Conservation (phyloP, 2,888 invertebrate species). For the Bedellia somnulentella region DNA sequence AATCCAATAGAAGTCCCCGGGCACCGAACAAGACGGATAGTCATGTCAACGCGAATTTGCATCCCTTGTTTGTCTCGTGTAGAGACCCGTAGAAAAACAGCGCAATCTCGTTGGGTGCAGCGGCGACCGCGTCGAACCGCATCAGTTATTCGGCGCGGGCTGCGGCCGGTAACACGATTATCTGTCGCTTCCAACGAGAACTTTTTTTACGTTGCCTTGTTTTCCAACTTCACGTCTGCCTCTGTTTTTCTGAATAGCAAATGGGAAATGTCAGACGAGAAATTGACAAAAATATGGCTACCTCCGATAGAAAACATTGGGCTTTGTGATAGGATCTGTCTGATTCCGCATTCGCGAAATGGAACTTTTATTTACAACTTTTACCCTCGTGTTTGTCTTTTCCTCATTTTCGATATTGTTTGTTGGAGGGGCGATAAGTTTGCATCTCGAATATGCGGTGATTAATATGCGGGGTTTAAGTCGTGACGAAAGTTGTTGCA, state of each 20-base stretch:
- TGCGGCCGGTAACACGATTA: slow-evolving; percentile 58
- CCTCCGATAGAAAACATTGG: slow-evolving; percentile 50
- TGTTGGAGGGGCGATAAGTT: slow-evolving; percentile 8
- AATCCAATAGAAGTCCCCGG: too few relatives aligned
- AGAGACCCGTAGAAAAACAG: slow-evolving; percentile 45
- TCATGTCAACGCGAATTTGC: slow-evolving; percentile 61
- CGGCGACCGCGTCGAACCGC: slow-evolving; percentile 13
- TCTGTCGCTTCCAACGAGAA: slow-evolving; percentile 54
- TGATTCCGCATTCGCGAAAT: slow-evolving; percentile 25
- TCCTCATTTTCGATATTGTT: slow-evolving; percentile 17
- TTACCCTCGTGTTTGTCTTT: slow-evolving; percentile 33
- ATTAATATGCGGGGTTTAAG: background rate
- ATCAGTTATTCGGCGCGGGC: slow-evolving; percentile 46
- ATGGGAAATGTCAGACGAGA: slow-evolving; percentile 58
- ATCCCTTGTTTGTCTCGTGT: slow-evolving; percentile 57
- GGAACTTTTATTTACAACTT: slow-evolving; percentile 33
- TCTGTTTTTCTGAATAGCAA: slow-evolving; percentile 57
- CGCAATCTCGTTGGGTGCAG: slow-evolving; percentile 51
- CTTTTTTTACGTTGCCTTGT: slow-evolving; percentile 55
- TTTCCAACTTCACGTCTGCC: slow-evolving; percentile 55
- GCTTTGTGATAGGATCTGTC: slow-evolving; percentile 48
- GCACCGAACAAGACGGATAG: slow-evolving; percentile 59
- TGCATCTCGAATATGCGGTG: background rate
- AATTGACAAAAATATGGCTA: slow-evolving; percentile 58
- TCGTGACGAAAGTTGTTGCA: background rate